A percentile compares a stretch with the other conserved stretches of the same genome.
These are phyloP conservation scores for Bombus waltoni DNA, from an alignment of 1,140 invertebrate genomes.

Conservation along the genomic window DNA sequence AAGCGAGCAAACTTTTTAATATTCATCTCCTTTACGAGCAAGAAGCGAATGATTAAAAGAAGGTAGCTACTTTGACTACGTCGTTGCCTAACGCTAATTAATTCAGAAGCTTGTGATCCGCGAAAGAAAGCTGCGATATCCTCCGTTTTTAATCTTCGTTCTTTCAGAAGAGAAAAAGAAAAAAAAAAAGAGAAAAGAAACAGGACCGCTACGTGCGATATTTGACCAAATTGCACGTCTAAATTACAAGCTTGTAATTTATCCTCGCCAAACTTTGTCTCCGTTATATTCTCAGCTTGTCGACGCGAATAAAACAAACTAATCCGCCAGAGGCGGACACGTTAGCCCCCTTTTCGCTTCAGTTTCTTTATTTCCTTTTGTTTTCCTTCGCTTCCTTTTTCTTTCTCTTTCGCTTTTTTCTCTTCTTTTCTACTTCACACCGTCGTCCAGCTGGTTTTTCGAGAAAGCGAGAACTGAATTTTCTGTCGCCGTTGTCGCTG, in stretches of 20 bases:
- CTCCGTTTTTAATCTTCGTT: slow-evolving; percentile 12
- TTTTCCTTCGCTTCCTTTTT: no score
- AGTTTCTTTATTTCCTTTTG: background rate
- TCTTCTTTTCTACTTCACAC: no score
- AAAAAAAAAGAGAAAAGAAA: background rate
- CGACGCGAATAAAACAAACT: background rate
- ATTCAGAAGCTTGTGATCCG: slow-evolving; percentile 2
- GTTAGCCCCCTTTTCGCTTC: no score
- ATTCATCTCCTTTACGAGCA: background rate
- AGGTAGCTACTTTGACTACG: background rate
- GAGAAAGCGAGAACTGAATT: no score
- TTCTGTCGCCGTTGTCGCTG: no score
- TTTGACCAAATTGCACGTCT: background rate
- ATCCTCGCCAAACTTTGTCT: background rate
- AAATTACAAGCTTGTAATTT: slow-evolving; percentile 2
- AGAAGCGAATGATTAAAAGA: background rate
- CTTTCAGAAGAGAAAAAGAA: accelerated
- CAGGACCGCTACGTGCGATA: no score
- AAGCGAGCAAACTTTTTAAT: background rate
- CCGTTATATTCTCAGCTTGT: background rate
- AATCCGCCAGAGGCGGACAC: no score
- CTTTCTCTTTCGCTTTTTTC: no score
- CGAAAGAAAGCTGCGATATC: background rate
- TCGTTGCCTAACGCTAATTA: slow-evolving; percentile 23
- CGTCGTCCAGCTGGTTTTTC: no score